Percentiles rank a stretch among this genome's conserved stretches.
Conservation (phyloP, 2,888 invertebrate species). For the Cantharis flavilabris region DNA sequence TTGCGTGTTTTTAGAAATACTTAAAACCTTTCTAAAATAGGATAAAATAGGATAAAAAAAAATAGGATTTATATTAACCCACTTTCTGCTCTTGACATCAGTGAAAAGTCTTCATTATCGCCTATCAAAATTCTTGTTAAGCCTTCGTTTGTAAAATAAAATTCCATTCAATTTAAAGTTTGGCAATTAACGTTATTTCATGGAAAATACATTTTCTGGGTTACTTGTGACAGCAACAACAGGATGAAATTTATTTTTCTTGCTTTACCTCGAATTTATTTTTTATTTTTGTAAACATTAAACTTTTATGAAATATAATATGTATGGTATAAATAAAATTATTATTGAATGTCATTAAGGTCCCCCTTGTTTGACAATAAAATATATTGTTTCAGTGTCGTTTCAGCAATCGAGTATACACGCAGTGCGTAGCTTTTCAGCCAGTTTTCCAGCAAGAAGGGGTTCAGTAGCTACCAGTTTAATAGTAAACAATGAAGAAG, state of each 20-base stretch:
- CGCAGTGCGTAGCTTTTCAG: slow-evolving; percentile 54
- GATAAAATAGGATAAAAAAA: too few relatives aligned
- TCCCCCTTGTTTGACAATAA: slow-evolving; percentile 13
- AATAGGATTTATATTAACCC: slow-evolving; percentile 15
- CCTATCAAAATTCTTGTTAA: slow-evolving; percentile 14
- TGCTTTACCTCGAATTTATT: background rate
- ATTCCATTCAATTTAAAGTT: slow-evolving; percentile 15
- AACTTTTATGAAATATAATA: background rate
- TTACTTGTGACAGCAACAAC: background rate
- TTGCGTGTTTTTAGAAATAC: background rate
- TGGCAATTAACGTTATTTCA: slow-evolving; percentile 22
- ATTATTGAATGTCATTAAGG: slow-evolving; percentile 1
- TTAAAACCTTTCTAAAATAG: slow-evolving; percentile 2
- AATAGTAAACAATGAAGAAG: slow-evolving; percentile 34
- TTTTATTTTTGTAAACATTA: background rate
- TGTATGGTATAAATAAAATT: background rate
- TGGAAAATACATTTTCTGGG: slow-evolving; percentile 3
- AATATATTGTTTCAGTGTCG: slow-evolving; percentile 48
- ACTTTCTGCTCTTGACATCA: slow-evolving; percentile 20
- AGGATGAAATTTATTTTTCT: slow-evolving; percentile 7
- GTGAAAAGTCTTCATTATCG: slow-evolving; percentile 20
- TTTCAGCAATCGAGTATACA: slow-evolving; percentile 56
- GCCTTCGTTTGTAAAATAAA: slow-evolving; percentile 1
- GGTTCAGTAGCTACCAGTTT: slow-evolving; percentile 47
- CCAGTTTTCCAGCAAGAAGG: slow-evolving; percentile 53